Conservation (phyloP, 2,888 invertebrate species). For the Sclerodermus sp. region DNA sequence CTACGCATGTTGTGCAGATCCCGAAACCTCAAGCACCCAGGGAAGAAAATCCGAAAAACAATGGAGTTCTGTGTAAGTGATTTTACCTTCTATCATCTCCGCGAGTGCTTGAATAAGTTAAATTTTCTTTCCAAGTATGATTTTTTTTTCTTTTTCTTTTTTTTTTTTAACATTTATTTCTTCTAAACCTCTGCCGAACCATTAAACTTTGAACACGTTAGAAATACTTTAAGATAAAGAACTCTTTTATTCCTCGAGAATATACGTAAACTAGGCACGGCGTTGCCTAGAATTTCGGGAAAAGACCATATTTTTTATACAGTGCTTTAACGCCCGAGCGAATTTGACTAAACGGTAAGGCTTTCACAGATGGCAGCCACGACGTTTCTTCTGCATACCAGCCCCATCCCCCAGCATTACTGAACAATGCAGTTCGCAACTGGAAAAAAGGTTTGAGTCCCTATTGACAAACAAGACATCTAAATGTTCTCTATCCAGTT, state of each 20-base stretch:
- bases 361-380: conserved; percentile 55
- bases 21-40: conserved; percentile 41
- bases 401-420: conserved; percentile 53
- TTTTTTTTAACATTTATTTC: too few relatives aligned
- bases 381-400: conserved; percentile 53
- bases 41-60: conserved; percentile 49
- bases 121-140: background rate
- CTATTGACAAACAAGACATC: conserved; percentile 24
- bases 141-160: too few relatives aligned
- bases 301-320: too few relatives aligned
- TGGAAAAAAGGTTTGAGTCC: conserved; percentile 56
- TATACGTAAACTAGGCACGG: too few relatives aligned
- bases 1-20: conserved; percentile 77
- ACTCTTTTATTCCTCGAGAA: too few relatives aligned
- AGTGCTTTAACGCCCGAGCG: conserved; percentile 7
- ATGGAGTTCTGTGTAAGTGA: conserved; percentile 51
- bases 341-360: conserved; percentile 51
- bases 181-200: too few relatives aligned
- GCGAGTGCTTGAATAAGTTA: too few relatives aligned
- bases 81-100: too few relatives aligned
- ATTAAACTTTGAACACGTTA: too few relatives aligned
- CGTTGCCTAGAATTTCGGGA: too few relatives aligned
- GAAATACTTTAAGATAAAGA: too few relatives aligned
- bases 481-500: too few relatives aligned
- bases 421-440: conserved; percentile 51